Conservation (phyloP, 2,113 vertebrate genomes). For the Gasterosteus aculeatus region DNA sequence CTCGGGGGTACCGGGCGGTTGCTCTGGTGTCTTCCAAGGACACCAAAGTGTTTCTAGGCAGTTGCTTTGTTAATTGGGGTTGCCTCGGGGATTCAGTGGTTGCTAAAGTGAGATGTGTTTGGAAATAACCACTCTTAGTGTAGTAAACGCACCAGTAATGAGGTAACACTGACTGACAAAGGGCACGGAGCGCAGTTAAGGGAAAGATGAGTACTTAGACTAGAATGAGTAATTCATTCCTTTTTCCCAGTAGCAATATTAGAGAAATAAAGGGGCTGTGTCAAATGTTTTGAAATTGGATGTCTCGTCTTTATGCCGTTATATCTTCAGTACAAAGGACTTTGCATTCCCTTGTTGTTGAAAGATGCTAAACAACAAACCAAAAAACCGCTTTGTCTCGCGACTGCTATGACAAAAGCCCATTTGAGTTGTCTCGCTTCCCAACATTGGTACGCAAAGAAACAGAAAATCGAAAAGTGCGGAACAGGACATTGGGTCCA, state of each 20-base stretch:
- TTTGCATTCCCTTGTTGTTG: conserved; percentile 10
- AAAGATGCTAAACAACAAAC: not conserved
- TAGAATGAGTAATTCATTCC: not conserved
- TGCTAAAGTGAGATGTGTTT: not conserved
- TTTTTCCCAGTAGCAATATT: not conserved
- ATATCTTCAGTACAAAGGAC: not conserved
- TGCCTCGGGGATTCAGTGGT: not conserved
- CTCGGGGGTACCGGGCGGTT: not conserved
- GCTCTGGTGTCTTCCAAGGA: not conserved
- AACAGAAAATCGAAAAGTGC: not conserved
- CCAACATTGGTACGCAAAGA: not conserved
- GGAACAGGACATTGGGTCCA: not conserved
- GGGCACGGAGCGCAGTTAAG: no score
- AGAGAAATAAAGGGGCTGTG: not conserved
- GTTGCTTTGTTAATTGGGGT: not conserved
- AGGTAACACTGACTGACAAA: not conserved
- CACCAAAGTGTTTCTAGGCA: no score
- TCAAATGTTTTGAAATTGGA: not conserved
- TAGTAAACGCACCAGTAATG: not conserved
- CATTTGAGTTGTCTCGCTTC: not conserved
- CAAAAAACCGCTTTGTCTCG: not conserved
- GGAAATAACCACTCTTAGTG: not conserved
- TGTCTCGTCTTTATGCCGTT: not conserved
- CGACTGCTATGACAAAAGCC: not conserved
- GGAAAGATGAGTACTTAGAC: not conserved